A percentile compares a stretch with the other conserved stretches of the same genome.
These are phyloP conservation scores for Rhinatrema bivittatum DNA, from an alignment of 2,797 vertebrate species.

Conservation along the genomic window DNA sequence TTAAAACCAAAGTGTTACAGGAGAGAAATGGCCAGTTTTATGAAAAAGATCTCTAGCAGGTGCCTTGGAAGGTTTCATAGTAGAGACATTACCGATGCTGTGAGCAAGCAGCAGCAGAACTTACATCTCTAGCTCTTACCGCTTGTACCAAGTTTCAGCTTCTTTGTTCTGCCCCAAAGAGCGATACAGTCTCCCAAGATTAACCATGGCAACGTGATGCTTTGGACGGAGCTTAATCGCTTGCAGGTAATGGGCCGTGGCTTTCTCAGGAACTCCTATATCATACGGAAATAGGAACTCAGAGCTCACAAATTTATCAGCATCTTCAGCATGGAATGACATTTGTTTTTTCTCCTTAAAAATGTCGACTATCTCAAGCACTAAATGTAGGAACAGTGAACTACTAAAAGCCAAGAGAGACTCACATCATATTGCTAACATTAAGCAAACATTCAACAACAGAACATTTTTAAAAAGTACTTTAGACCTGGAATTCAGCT, in stretches of 20 bases:
- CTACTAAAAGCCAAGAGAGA: no score
- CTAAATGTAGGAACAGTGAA: no score
- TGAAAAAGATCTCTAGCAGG: no score
- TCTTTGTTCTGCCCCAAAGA: conserved; percentile 78
- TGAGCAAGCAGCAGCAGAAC: no score
- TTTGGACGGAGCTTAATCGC: conserved; percentile 77
- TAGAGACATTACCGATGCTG: no score
- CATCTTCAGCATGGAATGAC: rapidly evolving
- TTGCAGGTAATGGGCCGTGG: conserved; percentile 77
- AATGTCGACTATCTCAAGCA: neutral
- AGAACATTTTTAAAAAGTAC: no score
- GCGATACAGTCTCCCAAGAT: conserved; percentile 85
- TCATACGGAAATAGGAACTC: neutral
- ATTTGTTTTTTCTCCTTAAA: neutral
- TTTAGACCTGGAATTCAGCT: no score
- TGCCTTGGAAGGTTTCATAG: no score
- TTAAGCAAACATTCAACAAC: no score
- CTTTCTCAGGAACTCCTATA: conserved; percentile 71
- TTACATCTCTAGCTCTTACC: conserved; percentile 53
- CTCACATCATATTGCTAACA: no score
- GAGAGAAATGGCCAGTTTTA: no score
- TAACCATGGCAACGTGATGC: conserved; percentile 94
- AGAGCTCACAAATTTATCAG: neutral
- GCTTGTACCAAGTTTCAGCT: conserved; percentile 88
- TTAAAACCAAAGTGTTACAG: no score